Evolutionary conservation across 2,797 vertebrate species (phyloP).

Genomic region (Lycodopsis pacificus): DNA sequence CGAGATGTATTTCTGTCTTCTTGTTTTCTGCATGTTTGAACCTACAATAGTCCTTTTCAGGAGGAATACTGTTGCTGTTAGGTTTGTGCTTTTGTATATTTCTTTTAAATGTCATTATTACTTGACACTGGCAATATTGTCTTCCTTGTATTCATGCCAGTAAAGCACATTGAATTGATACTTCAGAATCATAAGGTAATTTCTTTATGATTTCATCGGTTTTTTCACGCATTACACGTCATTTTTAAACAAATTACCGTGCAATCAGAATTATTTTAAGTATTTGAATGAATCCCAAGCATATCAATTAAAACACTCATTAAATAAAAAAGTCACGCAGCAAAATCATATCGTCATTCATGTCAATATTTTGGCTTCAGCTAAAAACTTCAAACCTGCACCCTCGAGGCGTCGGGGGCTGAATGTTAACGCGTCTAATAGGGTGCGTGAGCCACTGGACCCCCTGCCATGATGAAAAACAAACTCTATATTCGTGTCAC

Average conservation of each 20-base stretch:
- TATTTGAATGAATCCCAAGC: not conserved
- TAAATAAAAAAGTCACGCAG: not conserved
- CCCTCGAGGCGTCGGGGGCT: slow-evolving; percentile 35
- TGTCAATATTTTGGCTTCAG: slow-evolving; percentile 23
- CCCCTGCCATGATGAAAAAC: slow-evolving; percentile 39
- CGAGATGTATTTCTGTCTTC: not conserved
- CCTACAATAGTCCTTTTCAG: not conserved
- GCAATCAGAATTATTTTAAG: not conserved
- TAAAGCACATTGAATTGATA: not conserved
- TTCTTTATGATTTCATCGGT: not conserved
- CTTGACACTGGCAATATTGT: not conserved
- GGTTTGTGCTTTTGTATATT: not conserved
- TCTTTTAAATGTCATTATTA: not conserved
- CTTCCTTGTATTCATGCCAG: not conserved
- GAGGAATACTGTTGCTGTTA: not conserved
- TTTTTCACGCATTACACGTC: not conserved
- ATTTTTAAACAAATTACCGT: not conserved
- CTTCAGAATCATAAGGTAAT: not conserved
- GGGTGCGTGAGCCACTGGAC: slow-evolving; percentile 47
- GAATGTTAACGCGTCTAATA: slow-evolving; percentile 57
- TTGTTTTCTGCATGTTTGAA: not conserved
- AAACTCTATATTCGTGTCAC: slow-evolving; percentile 63
- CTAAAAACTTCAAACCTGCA: not conserved
- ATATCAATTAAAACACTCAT: not conserved
- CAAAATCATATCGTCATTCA: not conserved